phyloP scores from a whole-genome alignment of 2,797 vertebrate species.

The Decapterus maruadsi region DNA sequence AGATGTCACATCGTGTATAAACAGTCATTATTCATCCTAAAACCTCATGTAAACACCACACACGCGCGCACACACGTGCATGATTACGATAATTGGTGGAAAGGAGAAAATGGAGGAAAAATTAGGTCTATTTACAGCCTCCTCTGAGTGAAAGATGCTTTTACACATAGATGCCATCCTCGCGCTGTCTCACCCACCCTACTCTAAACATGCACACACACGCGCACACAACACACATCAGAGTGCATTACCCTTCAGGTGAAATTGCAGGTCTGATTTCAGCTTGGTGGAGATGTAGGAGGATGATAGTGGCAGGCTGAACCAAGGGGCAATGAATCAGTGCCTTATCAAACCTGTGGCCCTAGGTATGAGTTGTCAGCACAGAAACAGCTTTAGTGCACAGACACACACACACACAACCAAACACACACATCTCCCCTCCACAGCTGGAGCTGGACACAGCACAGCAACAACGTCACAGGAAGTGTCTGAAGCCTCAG shows the following conservation, averaged over 20 bases:
- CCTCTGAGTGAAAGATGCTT: not conserved
- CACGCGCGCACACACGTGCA: not conserved
- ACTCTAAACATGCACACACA: conserved; percentile 19
- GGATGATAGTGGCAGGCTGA: conserved; percentile 67
- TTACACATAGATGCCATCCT: conserved; percentile 28
- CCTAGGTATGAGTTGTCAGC: conserved; percentile 72
- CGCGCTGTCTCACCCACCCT: conserved; percentile 31
- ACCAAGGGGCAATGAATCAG: conserved; percentile 77
- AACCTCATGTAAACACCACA: conserved; percentile 31
- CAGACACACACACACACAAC: not conserved
- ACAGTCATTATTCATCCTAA: conserved; percentile 70
- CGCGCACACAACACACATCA: conserved; percentile 23
- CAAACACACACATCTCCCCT: conserved; percentile 26
- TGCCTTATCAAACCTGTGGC: conserved; percentile 74
- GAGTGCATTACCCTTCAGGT: conserved; percentile 45
- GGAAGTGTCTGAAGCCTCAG: conserved; percentile 28
- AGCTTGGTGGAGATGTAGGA: conserved; percentile 63
- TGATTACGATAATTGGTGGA: conserved; percentile 52
- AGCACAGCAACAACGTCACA: conserved; percentile 40
- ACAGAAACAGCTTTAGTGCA: conserved; percentile 10
- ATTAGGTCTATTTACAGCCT: conserved; percentile 10
- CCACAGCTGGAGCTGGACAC: conserved; percentile 31
- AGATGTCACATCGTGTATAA: conserved; percentile 56
- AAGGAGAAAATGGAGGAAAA: conserved; percentile 6
- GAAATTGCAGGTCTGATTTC: conserved; percentile 70